These are phyloP conservation scores for Dicaeum eximium DNA, from an alignment of 2,113 vertebrate species.

Conservation along the genomic window DNA sequence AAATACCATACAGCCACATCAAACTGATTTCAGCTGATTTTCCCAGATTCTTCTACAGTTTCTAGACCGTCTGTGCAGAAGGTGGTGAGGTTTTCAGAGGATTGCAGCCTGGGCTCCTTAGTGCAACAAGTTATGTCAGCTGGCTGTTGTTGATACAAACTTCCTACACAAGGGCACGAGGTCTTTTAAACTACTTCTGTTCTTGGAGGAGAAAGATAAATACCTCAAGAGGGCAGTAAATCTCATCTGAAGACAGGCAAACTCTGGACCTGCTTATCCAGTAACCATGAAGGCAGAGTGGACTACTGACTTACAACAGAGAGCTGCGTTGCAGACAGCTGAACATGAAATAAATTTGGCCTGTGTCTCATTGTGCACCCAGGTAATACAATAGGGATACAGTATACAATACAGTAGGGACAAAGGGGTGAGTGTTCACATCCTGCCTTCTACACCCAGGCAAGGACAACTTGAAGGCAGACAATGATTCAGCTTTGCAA, in stretches of 20 bases:
- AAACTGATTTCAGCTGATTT: background rate
- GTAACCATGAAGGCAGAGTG: background rate
- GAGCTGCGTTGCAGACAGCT: background rate
- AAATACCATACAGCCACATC: background rate
- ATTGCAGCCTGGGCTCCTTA: background rate
- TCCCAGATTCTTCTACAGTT: background rate
- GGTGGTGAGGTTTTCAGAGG: background rate
- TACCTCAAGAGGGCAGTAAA: constrained; percentile 50
- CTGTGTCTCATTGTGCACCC: background rate
- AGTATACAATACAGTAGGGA: background rate
- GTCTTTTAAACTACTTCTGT: background rate
- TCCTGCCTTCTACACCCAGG: background rate
- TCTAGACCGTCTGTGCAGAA: background rate
- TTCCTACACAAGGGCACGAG: background rate
- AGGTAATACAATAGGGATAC: background rate
- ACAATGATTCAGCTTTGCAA: background rate
- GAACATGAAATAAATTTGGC: background rate
- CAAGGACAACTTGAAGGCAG: background rate
- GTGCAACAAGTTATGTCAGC: background rate
- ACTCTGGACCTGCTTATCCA: constrained; percentile 3
- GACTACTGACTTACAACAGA: background rate
- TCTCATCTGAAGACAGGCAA: constrained; percentile 23
- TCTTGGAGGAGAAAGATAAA: constrained; percentile 18
- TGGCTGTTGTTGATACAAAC: background rate
- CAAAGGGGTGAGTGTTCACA: background rate